Evolutionary conservation across 2,797 vertebrate genomes (phyloP).

Genomic region (Smutsia gigantea): DNA sequence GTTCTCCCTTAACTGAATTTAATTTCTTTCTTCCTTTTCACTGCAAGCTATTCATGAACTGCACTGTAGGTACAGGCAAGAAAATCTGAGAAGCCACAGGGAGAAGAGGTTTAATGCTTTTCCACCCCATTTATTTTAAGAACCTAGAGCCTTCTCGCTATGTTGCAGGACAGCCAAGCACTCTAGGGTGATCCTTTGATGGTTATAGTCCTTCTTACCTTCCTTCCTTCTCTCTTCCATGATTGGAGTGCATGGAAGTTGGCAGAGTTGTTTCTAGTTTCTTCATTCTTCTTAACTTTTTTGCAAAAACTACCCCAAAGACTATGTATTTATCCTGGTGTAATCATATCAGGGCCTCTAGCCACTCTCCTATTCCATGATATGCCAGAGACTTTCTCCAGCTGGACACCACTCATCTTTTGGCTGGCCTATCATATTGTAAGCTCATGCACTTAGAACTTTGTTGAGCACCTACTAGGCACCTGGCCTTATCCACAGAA

Average conservation of each 20-base stretch:
- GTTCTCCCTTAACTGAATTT: not conserved
- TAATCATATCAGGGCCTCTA: not conserved
- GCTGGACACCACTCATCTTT: not conserved
- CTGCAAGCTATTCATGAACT: not conserved
- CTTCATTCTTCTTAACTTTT: slow-evolving; percentile 45
- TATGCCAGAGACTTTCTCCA: not conserved
- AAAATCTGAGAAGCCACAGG: not conserved
- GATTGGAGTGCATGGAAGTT: not conserved
- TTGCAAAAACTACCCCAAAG: not conserved
- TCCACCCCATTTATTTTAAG: slow-evolving; percentile 7
- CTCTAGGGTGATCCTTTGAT: not conserved
- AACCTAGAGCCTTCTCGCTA: not conserved
- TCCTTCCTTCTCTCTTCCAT: not conserved
- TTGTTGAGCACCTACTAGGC: not conserved
- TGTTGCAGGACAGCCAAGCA: not conserved
- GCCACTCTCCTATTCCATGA: not conserved
- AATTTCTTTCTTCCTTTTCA: not conserved
- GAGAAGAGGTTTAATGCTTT: not conserved
- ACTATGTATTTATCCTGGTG: not conserved
- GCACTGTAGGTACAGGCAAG: not conserved
- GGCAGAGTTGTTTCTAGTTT: not conserved
- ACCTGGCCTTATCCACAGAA: not conserved
- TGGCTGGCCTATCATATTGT: not conserved
- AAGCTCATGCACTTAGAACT: not conserved
- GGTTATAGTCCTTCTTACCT: not conserved